Conservation (phyloP, 1,140 invertebrate genomes). For the Heliconius congener region DNA sequence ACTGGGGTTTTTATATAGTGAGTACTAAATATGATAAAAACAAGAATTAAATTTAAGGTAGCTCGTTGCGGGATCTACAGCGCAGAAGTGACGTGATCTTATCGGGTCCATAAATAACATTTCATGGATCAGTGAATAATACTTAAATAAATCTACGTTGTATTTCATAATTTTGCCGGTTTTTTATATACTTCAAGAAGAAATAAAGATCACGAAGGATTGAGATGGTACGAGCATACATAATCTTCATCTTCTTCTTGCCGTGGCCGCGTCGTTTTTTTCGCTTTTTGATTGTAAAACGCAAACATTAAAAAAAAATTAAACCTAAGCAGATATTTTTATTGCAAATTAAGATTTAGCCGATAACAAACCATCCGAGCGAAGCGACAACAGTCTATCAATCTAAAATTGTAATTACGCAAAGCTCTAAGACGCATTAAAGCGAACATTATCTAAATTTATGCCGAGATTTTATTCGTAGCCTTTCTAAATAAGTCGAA, state of each 20-base stretch:
- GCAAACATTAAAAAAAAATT: background rate
- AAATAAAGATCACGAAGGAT: background rate
- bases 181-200: background rate
- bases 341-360: background rate
- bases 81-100: no score
- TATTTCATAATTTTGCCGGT: no score
- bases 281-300: background rate
- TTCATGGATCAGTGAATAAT: no score
- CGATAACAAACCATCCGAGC: background rate
- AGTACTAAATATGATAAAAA: no score
- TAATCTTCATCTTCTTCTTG: background rate
- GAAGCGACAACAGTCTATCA: slow-evolving; percentile 15
- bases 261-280: background rate
- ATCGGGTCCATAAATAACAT: no score
- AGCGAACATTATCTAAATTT: slow-evolving; percentile 51
- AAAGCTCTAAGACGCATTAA: slow-evolving; percentile 28
- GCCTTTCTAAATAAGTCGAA: slow-evolving; percentile 47
- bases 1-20: no score
- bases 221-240: background rate
- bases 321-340: background rate
- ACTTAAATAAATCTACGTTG: no score
- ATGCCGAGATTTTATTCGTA: slow-evolving; percentile 49
- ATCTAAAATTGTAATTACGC: slow-evolving; percentile 27
- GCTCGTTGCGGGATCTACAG: no score
- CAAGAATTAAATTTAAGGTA: no score